Conservation (phyloP, 2,888 invertebrate genomes). For the Drosophila mettleri region DNA sequence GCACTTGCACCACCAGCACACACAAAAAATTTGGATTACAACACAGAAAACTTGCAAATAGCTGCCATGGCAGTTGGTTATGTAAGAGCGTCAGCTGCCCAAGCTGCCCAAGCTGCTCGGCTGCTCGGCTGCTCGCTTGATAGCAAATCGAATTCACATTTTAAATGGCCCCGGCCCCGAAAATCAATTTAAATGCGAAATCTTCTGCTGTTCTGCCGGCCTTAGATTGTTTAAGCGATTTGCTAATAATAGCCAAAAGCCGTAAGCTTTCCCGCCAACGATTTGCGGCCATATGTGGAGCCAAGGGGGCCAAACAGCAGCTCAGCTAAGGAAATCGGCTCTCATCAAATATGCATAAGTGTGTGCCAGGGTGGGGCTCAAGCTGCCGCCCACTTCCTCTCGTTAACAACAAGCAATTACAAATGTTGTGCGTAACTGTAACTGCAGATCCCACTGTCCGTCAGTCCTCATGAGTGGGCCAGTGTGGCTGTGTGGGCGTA, state of each 20-base stretch:
- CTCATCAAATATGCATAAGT: conserved; percentile 74
- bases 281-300: conserved; percentile 58
- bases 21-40: not conserved
- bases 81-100: conserved; percentile 11
- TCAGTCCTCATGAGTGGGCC: conserved; percentile 1
- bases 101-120: too few species aligned
- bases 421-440: conserved; percentile 68
- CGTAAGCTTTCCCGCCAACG: conserved; percentile 44
- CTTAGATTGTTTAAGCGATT: conserved; percentile 48
- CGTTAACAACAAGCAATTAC: conserved; percentile 77
- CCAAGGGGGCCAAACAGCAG: conserved; percentile 2
- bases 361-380: conserved; percentile 2
- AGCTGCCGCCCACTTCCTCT: conserved; percentile 52
- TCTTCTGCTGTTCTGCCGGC: conserved; percentile 13
- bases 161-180: conserved; percentile 57
- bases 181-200: conserved; percentile 56
- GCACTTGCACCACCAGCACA: conserved; percentile 2
- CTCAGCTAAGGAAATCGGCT: conserved; percentile 15
- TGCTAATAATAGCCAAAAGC: conserved; percentile 66
- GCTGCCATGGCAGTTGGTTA: conserved; percentile 29
- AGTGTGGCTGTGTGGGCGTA: conserved; percentile 7
- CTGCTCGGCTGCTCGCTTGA: conserved; percentile 8
- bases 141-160: conserved; percentile 41
- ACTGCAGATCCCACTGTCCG: conserved; percentile 7
- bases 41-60: conserved; percentile 6